phyloP scores from a whole-genome alignment of 2,888 invertebrate species.

The Atethmia centrago region DNA sequence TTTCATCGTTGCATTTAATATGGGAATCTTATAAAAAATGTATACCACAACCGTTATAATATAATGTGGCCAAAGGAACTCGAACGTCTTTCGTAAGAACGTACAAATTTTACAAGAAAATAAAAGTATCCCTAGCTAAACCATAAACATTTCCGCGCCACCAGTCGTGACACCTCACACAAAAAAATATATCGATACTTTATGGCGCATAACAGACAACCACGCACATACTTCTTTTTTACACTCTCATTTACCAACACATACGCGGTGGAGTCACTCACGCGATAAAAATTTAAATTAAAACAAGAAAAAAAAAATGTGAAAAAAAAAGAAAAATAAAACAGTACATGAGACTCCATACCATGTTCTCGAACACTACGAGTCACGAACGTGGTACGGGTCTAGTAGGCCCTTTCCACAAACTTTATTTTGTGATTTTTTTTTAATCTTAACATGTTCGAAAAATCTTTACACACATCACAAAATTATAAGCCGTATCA shows the following conservation, averaged over 20 bases:
- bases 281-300: slow-evolving; percentile 86
- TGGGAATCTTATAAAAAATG: slow-evolving; percentile 62
- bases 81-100: slow-evolving; percentile 65
- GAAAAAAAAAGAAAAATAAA: slow-evolving; percentile 75
- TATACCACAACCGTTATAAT: slow-evolving; percentile 67
- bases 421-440: slow-evolving; percentile 80
- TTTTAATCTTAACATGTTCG: slow-evolving; percentile 69
- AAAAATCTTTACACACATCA: slow-evolving; percentile 82
- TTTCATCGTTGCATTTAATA: slow-evolving; percentile 63
- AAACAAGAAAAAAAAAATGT: slow-evolving; percentile 76
- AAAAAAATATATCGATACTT: slow-evolving; percentile 76
- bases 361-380: slow-evolving; percentile 73
- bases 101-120: slow-evolving; percentile 67
- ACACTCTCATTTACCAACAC: slow-evolving; percentile 77
- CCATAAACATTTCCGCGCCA: slow-evolving; percentile 65
- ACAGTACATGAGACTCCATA: slow-evolving; percentile 73
- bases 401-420: slow-evolving; percentile 81
- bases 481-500: slow-evolving; percentile 80
- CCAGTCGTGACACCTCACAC: slow-evolving; percentile 73
- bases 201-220: slow-evolving; percentile 88
- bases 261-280: slow-evolving; percentile 76
- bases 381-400: slow-evolving; percentile 77
- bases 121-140: slow-evolving; percentile 66
- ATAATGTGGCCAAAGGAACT: slow-evolving; percentile 66
- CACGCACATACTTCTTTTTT: slow-evolving; percentile 84